Base-by-base conservation (phyloP, 2,888 invertebrate genomes). In the Athalia rosae region DNA sequence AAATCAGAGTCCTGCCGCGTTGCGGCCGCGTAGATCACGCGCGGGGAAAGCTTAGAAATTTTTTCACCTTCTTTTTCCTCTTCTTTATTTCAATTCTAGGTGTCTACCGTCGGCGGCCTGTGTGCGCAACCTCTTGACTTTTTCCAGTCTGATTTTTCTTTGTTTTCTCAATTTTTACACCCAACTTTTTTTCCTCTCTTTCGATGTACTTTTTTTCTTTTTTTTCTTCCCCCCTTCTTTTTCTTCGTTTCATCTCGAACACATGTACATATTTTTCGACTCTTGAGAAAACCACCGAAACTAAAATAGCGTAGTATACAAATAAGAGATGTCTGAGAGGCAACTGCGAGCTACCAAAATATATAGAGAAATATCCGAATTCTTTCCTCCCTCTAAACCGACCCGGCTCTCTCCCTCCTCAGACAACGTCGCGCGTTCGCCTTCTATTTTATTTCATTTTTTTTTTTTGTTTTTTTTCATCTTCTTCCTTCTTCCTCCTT, bases 1-100 rank as follows among this genome's bases (percentile, higher is more conserved):
- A 85, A 85, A 85, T 85, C 84, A 84, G 82, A 80, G 83, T 74
- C 79, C 83, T 83, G 83, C 80, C 80, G 81, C 81, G 80, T 79
- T 82, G 80, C 79, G 79, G 78, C 78, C 78, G 81, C 83, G 84
- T 83, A 84, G 83, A 84, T 84, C 84, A 83, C 83, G 77, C 73
- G 73, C 58, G 45, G 69, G 73, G 73, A 59, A 73, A 73, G 47
- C 73, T 73, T 43, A 59, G 47, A 59, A 59, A 53, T 41, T 53
- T 53, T 53, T 69, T 28, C 64, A 4, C 47, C 7, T 67, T 13
- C 47, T 69, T 41, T 53, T n/a, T 56, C 50, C 15, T 66, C 28
- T 28, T 28, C 28, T 28, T 28, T 2, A 28, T 28, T 28, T 28
- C 28, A 28, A 28, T 28, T 28, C 28, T 28, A 28, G 28, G 28